These are phyloP conservation scores for Cochlearius cochlearius DNA, from an alignment of 2,113 vertebrate species.

Conservation along the genomic window DNA sequence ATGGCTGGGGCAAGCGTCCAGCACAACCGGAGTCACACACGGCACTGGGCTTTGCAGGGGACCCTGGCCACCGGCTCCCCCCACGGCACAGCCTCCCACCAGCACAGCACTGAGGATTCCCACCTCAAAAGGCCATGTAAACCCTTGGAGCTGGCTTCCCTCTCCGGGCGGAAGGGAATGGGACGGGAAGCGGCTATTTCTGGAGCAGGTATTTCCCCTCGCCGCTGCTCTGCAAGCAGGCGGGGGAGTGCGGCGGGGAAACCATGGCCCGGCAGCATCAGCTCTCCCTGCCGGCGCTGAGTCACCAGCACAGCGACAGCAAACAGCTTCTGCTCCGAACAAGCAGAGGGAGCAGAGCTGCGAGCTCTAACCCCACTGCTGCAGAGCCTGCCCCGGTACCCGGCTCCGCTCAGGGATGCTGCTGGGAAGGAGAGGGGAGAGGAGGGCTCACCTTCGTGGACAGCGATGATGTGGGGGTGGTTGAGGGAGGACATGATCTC, in stretches of 20 bases:
- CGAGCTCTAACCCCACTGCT: rapidly evolving
- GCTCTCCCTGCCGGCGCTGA: background rate
- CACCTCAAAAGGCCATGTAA: background rate
- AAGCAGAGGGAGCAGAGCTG: background rate
- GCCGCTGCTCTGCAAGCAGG: rapidly evolving
- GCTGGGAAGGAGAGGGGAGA: background rate
- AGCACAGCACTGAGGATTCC: rapidly evolving
- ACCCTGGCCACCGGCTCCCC: rapidly evolving
- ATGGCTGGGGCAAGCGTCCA: rapidly evolving
- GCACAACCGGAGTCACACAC: background rate
- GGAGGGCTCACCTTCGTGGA: constrained; percentile 88
- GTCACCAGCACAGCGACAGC: background rate
- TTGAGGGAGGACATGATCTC: constrained; percentile 98
- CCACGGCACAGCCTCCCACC: background rate
- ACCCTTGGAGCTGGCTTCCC: background rate
- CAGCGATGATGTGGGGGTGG: constrained; percentile 93
- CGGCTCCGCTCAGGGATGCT: rapidly evolving
- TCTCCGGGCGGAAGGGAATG: rapidly evolving
- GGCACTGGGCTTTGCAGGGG: rapidly evolving
- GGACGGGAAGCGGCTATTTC: background rate
- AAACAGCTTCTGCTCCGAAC: background rate
- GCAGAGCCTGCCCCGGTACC: background rate
- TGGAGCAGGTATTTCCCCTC: background rate
- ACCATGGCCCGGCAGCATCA: background rate
- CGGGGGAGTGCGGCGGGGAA: background rate